Evolutionary conservation across 2,888 invertebrate genomes (phyloP), one percentile per base, ranked within the genome.

Genomic region (Tetheella fluctuosa): DNA sequence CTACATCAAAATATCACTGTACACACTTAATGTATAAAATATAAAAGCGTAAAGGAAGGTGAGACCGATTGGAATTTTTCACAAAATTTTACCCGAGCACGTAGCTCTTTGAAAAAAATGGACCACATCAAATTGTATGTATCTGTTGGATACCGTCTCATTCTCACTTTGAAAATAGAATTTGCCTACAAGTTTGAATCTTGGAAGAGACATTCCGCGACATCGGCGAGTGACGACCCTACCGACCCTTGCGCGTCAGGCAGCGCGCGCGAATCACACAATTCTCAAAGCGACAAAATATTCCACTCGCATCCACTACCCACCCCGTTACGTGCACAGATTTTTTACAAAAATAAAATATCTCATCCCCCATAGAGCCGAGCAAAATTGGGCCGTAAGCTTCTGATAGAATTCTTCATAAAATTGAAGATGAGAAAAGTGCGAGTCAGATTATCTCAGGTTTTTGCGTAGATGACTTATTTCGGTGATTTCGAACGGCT

Each of bases 371-470:
- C 64, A 77, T 75, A 70, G 73, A 73, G 74, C 73, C 70, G 72
- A 64, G 71, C 64, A 65, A 79, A 78, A 81, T 74, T 74, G 73
- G 74, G 67, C 73, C 66, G 69, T 76, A 76, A 74, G 73, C 73
- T 76, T 78, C 76, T 74, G 79, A 77, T 80, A 64, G 65, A 66
- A 77, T 74, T 73, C 65, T 69, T 75, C 78, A 77, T 80, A 78
- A 81, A 80, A 78, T 70, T 67, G 70, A 71, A 65, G 65, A 60
- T 62, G 64, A 25, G 60, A 64, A 71, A 73, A 71, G 64, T 69
- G 64, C 61, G 64, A 67, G 55, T 63, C 62, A 67, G 69, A 68
- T 68, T 60, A 69, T 64, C 60, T 60, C 68, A 64, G 58, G 64
- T 64, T 64, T 64, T 53, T 63, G 59, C 58, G 57, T 61, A 67